phyloP scores from a whole-genome alignment of 2,888 invertebrate species.

The Zaprionus obscuricornis region DNA sequence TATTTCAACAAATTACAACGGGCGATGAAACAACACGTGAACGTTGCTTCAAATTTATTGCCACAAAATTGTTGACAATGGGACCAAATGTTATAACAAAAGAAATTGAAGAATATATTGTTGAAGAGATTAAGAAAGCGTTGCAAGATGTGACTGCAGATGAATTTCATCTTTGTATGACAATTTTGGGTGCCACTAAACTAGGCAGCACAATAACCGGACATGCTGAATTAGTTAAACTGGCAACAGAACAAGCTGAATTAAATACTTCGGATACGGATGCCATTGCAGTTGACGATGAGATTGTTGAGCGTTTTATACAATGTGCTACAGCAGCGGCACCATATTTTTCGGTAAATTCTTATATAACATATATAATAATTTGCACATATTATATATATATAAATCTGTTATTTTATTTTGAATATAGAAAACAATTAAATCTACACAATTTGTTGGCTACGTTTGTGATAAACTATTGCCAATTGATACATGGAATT shows the following conservation, averaged over 20 bases:
- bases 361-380: not conserved
- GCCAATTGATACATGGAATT: constrained; percentile 87
- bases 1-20: constrained; percentile 88
- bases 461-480: constrained; percentile 94
- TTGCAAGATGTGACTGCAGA: constrained; percentile 94
- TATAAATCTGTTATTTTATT: not conserved
- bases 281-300: constrained; percentile 85
- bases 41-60: constrained; percentile 93
- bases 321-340: constrained; percentile 94
- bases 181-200: constrained; percentile 91
- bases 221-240: constrained; percentile 93
- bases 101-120: constrained; percentile 93
- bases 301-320: constrained; percentile 90
- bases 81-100: constrained; percentile 91
- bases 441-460: constrained; percentile 92
- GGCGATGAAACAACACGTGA: constrained; percentile 92
- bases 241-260: constrained; percentile 94
- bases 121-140: constrained; percentile 93
- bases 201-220: constrained; percentile 92
- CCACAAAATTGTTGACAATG: constrained; percentile 91
- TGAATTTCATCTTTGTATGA: constrained; percentile 96
- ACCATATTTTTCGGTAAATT: constrained; percentile 92
- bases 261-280: constrained; percentile 87
- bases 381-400: not conserved
- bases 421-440: constrained; percentile 89